Percentiles rank a stretch among this genome's conserved stretches.
phyloP scores from a whole-genome alignment of 2,797 vertebrate genomes.

The Chaenodraco wilsoni region DNA sequence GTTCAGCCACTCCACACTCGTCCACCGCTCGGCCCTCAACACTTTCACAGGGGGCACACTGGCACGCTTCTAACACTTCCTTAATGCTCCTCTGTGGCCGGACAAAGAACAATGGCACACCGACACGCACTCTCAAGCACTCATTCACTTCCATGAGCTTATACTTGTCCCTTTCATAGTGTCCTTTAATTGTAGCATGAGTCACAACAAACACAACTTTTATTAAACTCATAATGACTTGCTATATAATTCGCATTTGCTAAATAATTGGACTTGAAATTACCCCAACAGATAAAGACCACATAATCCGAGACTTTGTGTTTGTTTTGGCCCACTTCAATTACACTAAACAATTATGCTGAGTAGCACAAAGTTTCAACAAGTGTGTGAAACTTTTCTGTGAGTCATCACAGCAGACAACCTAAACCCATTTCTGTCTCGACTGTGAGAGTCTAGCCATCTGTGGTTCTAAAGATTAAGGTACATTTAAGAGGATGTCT shows the following conservation, averaged over 20 bases:
- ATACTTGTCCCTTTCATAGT: constrained; percentile 58
- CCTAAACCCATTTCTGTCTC: constrained; percentile 39
- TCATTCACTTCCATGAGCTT: constrained; percentile 68
- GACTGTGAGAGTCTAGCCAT: constrained; percentile 24
- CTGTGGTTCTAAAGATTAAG: constrained; percentile 20
- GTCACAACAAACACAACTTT: constrained; percentile 31
- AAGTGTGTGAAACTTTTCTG: constrained; percentile 45
- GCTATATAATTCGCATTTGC: constrained; percentile 19
- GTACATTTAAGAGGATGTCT: constrained; percentile 8
- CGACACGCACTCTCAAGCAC: constrained; percentile 59
- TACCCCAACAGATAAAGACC: background rate
- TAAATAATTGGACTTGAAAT: constrained; percentile 28
- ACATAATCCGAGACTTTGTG: constrained; percentile 5
- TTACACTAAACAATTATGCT: constrained; percentile 20
- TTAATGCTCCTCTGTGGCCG: constrained; percentile 78
- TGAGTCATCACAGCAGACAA: constrained; percentile 60
- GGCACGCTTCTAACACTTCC: constrained; percentile 82
- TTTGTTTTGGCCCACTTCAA: constrained; percentile 35
- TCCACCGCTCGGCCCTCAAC: constrained; percentile 71
- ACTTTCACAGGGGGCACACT: constrained; percentile 78
- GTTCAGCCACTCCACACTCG: constrained; percentile 77
- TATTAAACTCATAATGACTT: background rate
- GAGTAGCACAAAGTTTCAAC: constrained; percentile 40
- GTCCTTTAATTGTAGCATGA: constrained; percentile 25
- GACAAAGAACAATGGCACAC: constrained; percentile 81